phyloP scores from a whole-genome alignment of 2,888 invertebrate species.

The Koerneria pararmatus region DNA sequence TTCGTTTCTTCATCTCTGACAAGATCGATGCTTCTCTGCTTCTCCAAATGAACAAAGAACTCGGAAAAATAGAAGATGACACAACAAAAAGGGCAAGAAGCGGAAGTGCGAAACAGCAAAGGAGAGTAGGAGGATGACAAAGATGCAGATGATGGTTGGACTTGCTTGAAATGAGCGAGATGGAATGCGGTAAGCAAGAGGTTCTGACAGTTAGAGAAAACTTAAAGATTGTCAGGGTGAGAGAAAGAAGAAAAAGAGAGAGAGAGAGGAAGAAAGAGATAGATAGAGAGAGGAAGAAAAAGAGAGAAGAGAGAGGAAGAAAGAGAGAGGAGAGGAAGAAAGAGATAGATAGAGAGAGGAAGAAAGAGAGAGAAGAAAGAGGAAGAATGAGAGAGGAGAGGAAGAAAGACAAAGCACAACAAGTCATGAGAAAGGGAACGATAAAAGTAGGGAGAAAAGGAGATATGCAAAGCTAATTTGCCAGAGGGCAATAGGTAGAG shows the following conservation, averaged over 20 bases:
- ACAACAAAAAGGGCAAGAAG: too few relatives aligned
- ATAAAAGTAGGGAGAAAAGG: background rate
- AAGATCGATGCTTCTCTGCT: conserved; percentile 14
- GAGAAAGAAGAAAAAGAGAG: background rate
- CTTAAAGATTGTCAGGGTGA: too few relatives aligned
- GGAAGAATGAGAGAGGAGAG: conserved; percentile 11
- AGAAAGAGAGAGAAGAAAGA: background rate
- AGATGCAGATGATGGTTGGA: too few relatives aligned
- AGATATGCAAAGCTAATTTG: background rate
- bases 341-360: background rate
- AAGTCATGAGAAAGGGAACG: background rate
- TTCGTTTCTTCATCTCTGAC: too few relatives aligned
- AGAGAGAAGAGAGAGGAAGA: conserved; percentile 4
- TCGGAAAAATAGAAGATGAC: background rate
- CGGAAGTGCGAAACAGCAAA: too few relatives aligned
- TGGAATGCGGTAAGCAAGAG: too few relatives aligned
- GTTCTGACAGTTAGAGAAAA: too few relatives aligned
- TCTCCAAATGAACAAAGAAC: background rate
- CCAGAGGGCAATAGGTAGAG: background rate
- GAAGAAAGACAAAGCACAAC: background rate
- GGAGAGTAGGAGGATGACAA: too few relatives aligned
- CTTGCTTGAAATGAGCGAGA: too few relatives aligned
- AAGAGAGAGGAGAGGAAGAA: background rate
- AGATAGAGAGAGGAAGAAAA: background rate
- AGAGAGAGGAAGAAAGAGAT: background rate